Evolutionary conservation across 2,888 invertebrate genomes (phyloP).

Genomic region (Atethmia centrago): DNA sequence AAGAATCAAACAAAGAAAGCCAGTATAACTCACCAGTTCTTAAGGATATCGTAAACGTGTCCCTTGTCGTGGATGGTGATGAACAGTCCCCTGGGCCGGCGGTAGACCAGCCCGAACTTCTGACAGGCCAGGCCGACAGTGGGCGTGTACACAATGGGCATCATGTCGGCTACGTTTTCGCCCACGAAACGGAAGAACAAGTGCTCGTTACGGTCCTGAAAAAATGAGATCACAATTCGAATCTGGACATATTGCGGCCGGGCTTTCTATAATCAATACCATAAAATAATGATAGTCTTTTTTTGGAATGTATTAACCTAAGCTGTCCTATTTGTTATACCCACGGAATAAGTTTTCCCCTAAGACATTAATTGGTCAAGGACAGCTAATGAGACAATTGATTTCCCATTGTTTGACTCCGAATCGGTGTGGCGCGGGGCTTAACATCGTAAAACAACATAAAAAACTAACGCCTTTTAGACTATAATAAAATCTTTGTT

Average conservation of each 20-base stretch:
- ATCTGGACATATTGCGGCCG: background rate
- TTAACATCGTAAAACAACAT: no score
- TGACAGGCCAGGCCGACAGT: conserved; percentile 99
- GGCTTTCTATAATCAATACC: background rate
- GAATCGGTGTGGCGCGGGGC: no score
- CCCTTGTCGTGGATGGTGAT: conserved; percentile 99
- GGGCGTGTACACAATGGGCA: conserved; percentile 99
- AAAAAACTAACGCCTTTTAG: no score
- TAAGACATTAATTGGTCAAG: no score
- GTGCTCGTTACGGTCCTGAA: conserved; percentile 98
- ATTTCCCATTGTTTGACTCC: no score
- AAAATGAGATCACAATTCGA: background rate
- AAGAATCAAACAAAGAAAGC: background rate
- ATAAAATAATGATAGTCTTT: background rate
- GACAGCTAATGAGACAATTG: no score
- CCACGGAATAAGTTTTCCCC: background rate
- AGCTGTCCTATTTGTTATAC: background rate
- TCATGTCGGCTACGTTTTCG: conserved; percentile 96
- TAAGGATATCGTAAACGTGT: conserved; percentile 97
- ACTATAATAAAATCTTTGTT: no score
- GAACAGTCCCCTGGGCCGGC: conserved; percentile 97
- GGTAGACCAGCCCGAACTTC: conserved; percentile 97
- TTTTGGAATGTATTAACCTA: background rate
- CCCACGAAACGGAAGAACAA: conserved; percentile 97
- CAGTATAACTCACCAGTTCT: conserved; percentile 94